Evolutionary conservation across 2,113 vertebrate species (phyloP), one percentile per base, ranked within the genome.

Genomic region (Mesitornis unicolor): DNA sequence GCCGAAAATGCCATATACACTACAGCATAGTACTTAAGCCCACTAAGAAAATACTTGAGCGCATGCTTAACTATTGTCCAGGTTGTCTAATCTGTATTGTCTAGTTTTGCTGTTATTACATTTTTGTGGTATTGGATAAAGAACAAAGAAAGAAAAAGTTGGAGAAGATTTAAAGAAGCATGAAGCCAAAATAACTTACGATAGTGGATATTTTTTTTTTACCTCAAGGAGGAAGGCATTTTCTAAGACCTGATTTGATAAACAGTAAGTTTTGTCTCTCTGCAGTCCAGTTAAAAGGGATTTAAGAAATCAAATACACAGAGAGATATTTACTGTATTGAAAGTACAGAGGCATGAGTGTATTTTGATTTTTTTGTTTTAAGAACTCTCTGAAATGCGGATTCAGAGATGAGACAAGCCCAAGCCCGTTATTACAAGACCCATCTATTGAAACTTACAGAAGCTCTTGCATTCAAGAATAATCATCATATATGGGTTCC

Each of bases 211-310:
- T 93, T 70, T 76, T 81, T 88, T 77, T 79, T 73, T 83, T 47
- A 94, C 93, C 96, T 97, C 91, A 75, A 90, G 92, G 84, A 64
- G 51, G 36, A 95, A 92, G 77, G 75, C 80, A 61, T 97, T 96
- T 97, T 96, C 97, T 96, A 97, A 91, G 97, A 35, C 65, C 68
- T 95, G 82, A 93, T 97, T 96, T 97, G 96, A 98, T 97, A 97
- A 97, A 96, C 92, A 98, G 97, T 90, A 90, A 93, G 67, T 47
- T 97, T 96, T 89, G 57, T 93, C 81, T 95, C 81, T 87, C 89
- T 90, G 56, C 47, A 92, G 95, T 70, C 57, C 86, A 78, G 95
- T 90, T 90, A 87, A 91, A 97, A 90, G 76, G 87, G 97, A 96
- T 98, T 92, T 89, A 70, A 89, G 79, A 81, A 96, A 96, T 95